Base-by-base conservation (phyloP, 2,113 vertebrate genomes). In the Protomyctophum bolini region DNA sequence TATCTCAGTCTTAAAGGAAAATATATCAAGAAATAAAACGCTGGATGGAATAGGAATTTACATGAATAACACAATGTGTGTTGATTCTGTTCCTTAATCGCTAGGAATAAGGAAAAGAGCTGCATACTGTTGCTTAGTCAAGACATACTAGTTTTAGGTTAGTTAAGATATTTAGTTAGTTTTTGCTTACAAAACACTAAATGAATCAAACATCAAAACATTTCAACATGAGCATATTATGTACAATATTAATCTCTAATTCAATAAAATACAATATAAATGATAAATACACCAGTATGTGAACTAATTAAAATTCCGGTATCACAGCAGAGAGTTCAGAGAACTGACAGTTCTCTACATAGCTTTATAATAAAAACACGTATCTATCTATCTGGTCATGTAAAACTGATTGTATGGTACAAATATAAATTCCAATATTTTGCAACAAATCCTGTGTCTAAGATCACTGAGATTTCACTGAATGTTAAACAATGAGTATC, bases 111-210 rank as follows among this genome's bases (percentile, higher is more conserved):
- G 65, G 66, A 77, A 58, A 74, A 70, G 75, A 83, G 88, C 81
- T 83, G 82, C 79, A 56, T 86, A 68, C 66, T 67, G 73, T 67
- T 74, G 75, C 75, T 87, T 72, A 68, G 81, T 90, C 79, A 88
- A 90, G 85, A 90, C 87, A 79, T 90, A 66, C 80, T 86, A 83
- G 84, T 80, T 84, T 68, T 83, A 33, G 75, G 85, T 85, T 81
- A 65, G 74, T 91, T 88, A 89, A 91, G 89, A 91, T 78, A 77
- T 74, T 84, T 83, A 81, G 75, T 78, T 80, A 3, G 10, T 69
- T 76, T 75, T 61, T 73, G 73, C 21, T 86, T 76, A 85, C 55
- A 85, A 85, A 83, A 88, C 76, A 80, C 66, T 29, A 76, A 81
- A 72, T 62, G 73, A 85, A 57, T 77, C 71, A 77, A 87, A 82